These are phyloP conservation scores for Pseudotriccus pelzelni DNA, from an alignment of 2,797 vertebrate genomes.

Conservation along the genomic window DNA sequence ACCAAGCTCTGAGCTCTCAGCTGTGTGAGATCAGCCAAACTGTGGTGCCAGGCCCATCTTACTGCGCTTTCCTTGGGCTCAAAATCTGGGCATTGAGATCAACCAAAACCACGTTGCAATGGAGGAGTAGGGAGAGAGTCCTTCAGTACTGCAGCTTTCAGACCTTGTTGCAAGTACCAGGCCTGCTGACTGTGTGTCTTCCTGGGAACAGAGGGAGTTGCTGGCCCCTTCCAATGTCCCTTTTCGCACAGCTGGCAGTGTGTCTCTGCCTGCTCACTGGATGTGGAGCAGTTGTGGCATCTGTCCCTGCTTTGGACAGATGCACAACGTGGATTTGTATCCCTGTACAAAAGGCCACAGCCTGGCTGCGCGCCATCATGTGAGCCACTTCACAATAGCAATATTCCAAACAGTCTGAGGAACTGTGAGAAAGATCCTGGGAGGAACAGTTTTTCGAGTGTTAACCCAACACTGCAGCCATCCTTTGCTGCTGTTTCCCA, in stretches of 20 bases:
- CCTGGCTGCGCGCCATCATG: neutral
- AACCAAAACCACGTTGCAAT: neutral
- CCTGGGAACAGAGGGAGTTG: neutral
- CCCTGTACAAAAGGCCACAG: neutral
- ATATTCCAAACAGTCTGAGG: neutral
- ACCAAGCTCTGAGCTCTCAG: neutral
- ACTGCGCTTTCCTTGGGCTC: neutral
- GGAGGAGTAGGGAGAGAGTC: neutral
- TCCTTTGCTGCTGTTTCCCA: neutral
- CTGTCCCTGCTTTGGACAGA: neutral
- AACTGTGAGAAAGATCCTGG: neutral
- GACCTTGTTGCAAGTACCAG: neutral
- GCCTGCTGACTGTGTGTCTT: neutral
- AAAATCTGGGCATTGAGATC: neutral
- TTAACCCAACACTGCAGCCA: neutral
- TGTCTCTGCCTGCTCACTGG: neutral
- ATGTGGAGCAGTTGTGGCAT: neutral
- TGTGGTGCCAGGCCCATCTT: neutral
- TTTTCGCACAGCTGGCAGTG: neutral
- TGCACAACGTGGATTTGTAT: neutral
- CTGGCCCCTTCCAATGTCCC: neutral
- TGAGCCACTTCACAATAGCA: neutral
- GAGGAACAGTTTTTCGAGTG: neutral
- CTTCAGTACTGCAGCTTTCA: neutral
- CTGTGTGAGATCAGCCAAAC: neutral